These are phyloP conservation scores for Pygocentrus nattereri DNA, from an alignment of 2,797 vertebrate species.

Conservation along the genomic window DNA sequence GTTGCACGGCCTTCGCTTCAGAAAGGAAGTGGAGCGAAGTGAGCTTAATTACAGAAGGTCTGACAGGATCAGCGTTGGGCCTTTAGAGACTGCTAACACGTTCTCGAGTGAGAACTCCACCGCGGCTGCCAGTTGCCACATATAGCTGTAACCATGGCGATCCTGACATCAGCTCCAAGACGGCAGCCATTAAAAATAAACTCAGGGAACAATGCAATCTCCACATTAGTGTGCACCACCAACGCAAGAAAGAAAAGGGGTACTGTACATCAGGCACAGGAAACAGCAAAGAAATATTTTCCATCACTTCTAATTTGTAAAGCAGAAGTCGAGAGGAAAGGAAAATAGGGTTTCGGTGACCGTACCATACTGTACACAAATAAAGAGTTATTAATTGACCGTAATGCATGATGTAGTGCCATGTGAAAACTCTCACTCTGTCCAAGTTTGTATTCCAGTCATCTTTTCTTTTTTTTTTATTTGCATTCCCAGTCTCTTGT, in stretches of 20 bases:
- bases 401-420: not conserved
- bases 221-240: not conserved
- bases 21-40: conserved; percentile 4
- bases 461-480: conserved; percentile 11
- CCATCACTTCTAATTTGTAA: not conserved
- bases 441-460: conserved; percentile 28
- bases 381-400: not conserved
- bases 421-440: conserved; percentile 52
- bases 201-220: conserved; percentile 66
- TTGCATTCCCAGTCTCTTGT: conserved; percentile 51
- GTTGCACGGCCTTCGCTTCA: not conserved
- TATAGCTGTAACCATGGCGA: conserved; percentile 74
- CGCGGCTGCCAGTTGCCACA: conserved; percentile 43
- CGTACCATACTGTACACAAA: not conserved
- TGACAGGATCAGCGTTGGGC: conserved; percentile 23
- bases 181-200: conserved; percentile 67
- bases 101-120: conserved; percentile 43
- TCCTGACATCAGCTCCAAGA: conserved; percentile 62
- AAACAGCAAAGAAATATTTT: not conserved
- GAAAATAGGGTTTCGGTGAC: not conserved
- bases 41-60: conserved; percentile 31
- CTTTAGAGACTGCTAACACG: conserved; percentile 41
- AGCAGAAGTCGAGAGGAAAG: not conserved
- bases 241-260: conserved; percentile 9
- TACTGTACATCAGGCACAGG: conserved; percentile 23